Evolutionary conservation across 2,888 invertebrate genomes (phyloP).

Genomic region (Criorhina ranunculi): DNA sequence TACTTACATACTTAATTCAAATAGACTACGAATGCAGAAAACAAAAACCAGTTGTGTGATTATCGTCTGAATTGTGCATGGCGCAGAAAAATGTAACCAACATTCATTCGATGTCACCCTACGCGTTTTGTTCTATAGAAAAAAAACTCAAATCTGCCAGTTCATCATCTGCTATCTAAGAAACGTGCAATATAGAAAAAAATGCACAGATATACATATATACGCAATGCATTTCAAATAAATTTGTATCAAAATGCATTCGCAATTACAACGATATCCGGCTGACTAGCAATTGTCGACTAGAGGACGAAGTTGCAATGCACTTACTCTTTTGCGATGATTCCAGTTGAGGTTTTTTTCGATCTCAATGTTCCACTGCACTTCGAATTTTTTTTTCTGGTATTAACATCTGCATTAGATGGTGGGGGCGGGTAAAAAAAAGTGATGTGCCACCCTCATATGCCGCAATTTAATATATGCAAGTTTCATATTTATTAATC

Average conservation of each 20-base stretch:
- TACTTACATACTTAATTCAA: background rate
- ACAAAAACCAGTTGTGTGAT: background rate
- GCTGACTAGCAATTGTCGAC: constrained; percentile 36
- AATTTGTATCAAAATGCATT: constrained; percentile 24
- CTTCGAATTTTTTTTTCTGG: constrained; percentile 15
- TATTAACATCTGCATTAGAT: constrained; percentile 19
- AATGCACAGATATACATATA: background rate
- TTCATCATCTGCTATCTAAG: background rate
- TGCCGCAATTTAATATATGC: constrained; percentile 32
- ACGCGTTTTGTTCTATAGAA: constrained; percentile 7
- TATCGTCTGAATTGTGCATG: constrained; percentile 9
- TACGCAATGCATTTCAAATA: constrained; percentile 18
- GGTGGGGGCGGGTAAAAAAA: constrained; percentile 1
- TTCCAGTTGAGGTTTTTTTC: constrained; percentile 9
- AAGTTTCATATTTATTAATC: constrained; percentile 39
- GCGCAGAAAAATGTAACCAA: background rate
- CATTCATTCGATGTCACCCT: constrained; percentile 2
- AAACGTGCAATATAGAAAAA: constrained; percentile 6
- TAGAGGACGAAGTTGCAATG: constrained; percentile 23
- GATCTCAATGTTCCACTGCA: constrained; percentile 6
- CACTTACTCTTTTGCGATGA: constrained; percentile 17
- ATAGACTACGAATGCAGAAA: background rate
- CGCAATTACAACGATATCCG: constrained; percentile 38
- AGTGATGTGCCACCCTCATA: constrained; percentile 7
- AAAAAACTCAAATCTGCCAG: constrained; percentile 3